Evolutionary conservation across 2,888 invertebrate species (phyloP).

Genomic region (Andrena chrysosceles): DNA sequence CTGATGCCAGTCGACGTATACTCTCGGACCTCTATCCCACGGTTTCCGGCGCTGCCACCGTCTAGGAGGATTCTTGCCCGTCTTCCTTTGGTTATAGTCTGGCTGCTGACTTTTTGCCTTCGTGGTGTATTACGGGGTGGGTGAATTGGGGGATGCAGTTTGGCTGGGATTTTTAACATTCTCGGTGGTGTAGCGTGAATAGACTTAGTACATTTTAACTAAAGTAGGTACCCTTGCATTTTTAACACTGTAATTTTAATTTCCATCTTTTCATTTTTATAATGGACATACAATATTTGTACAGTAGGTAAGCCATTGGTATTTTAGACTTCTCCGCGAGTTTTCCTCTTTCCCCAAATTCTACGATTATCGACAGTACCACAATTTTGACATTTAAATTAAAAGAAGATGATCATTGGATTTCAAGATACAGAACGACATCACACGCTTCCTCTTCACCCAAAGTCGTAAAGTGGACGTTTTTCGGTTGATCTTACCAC

Average conservation of each 20-base stretch:
- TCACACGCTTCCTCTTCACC: not conserved
- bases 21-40: constrained; percentile 45
- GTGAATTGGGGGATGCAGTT: not conserved
- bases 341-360: too few species aligned
- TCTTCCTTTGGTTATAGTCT: not conserved
- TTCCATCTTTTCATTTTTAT: too few species aligned
- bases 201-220: too few species aligned
- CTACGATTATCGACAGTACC: too few species aligned
- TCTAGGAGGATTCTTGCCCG: not conserved
- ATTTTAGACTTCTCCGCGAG: too few species aligned
- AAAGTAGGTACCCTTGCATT: too few species aligned
- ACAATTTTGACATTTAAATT: too few species aligned
- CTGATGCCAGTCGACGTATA: constrained; percentile 55
- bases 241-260: too few species aligned
- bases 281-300: too few species aligned
- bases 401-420: too few species aligned
- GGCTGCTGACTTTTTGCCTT: not conserved
- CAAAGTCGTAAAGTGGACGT: not conserved
- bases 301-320: too few species aligned
- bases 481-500: not conserved
- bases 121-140: not conserved
- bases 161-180: not conserved
- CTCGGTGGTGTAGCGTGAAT: too few species aligned
- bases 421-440: not conserved
- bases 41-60: constrained; percentile 39